These are phyloP conservation scores for Serranus cabrilla DNA, from an alignment of 2,797 vertebrate species.

Conservation along the genomic window DNA sequence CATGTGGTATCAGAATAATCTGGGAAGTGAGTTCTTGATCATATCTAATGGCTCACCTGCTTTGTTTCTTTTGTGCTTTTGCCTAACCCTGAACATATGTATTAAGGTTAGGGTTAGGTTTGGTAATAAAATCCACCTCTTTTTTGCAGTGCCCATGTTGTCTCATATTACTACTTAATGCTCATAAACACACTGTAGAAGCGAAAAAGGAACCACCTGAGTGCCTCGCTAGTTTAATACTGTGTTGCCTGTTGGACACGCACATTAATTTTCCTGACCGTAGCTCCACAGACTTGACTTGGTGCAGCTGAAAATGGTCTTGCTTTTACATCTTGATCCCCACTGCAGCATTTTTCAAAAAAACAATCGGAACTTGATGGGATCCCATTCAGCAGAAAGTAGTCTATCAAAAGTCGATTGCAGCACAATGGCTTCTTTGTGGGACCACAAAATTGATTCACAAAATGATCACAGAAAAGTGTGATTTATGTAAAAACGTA, in stretches of 20 bases:
- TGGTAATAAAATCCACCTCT: too few species aligned
- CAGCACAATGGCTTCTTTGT: neutral
- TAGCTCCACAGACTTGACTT: neutral
- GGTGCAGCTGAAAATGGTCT: neutral
- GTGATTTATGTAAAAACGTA: slow-evolving; percentile 19
- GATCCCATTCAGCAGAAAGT: neutral
- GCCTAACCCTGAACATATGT: too few species aligned
- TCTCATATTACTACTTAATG: too few species aligned
- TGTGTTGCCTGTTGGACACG: neutral
- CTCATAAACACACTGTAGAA: too few species aligned
- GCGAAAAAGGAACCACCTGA: too few species aligned
- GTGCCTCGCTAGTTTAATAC: neutral
- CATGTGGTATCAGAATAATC: too few species aligned
- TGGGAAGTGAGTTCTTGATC: too few species aligned
- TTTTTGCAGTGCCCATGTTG: too few species aligned
- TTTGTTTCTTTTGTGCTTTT: too few species aligned
- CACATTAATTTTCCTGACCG: neutral
- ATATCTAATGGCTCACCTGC: too few species aligned
- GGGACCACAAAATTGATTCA: neutral
- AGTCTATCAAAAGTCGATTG: slow-evolving; percentile 10
- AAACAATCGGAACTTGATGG: slow-evolving; percentile 4
- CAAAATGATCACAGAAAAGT: slow-evolving; percentile 6
- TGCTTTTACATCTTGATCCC: neutral
- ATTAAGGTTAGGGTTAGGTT: too few species aligned
- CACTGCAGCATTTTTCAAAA: neutral